Conservation (phyloP, 2,797 vertebrate species). For the Crocidura indochinensis region DNA sequence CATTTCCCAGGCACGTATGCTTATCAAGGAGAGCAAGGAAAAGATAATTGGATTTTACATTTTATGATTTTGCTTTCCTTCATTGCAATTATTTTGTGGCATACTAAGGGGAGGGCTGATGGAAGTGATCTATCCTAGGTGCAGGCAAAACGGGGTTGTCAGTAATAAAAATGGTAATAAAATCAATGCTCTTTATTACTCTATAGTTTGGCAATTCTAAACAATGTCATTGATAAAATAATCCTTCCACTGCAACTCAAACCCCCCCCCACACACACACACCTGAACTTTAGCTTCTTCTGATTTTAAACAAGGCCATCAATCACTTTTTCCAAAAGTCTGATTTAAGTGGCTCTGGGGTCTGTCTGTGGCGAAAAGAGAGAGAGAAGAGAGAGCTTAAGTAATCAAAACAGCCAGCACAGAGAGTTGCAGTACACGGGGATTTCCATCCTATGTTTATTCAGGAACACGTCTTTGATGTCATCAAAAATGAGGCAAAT, state of each 20-base stretch:
- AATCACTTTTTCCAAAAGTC: constrained; percentile 1
- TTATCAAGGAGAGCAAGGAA: constrained; percentile 45
- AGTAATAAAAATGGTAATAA: constrained; percentile 80
- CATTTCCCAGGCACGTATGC: constrained; percentile 57
- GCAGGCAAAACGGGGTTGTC: constrained; percentile 33
- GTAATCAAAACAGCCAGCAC: constrained; percentile 22
- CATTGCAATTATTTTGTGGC: constrained; percentile 17
- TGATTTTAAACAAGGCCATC: constrained; percentile 64
- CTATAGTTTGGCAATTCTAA: constrained; percentile 69
- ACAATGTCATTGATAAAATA: constrained; percentile 79
- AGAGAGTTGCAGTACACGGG: constrained; percentile 8
- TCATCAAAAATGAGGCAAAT: background rate
- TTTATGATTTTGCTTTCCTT: constrained; percentile 45
- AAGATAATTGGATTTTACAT: constrained; percentile 14
- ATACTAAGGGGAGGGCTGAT: background rate
- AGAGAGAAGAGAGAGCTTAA: too few species aligned
- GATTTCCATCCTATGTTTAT: background rate
- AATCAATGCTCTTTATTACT: constrained; percentile 77
- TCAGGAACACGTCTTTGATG: background rate
- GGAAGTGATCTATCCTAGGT: constrained; percentile 25
- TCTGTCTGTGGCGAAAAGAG: background rate
- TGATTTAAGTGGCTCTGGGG: background rate
- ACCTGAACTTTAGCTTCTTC: background rate
- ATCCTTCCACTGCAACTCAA: constrained; percentile 43
- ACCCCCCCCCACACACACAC: background rate